These are phyloP conservation scores for Psix sp. DNA, from an alignment of 1,140 invertebrate species.

Conservation along the genomic window DNA sequence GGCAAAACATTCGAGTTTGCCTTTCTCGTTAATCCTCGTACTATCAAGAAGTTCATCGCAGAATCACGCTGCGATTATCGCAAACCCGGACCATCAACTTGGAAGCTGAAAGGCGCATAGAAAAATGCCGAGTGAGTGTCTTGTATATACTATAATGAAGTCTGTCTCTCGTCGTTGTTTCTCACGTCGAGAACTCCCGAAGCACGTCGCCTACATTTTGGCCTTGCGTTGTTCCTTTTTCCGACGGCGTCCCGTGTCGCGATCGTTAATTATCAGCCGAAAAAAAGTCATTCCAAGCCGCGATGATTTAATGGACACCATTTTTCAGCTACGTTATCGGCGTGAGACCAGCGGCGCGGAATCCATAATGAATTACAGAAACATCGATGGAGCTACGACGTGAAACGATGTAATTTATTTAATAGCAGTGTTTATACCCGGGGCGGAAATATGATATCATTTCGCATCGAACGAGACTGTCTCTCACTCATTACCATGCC, in stretches of 20 bases:
- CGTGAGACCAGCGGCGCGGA: slow-evolving; percentile 47
- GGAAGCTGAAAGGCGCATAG: slow-evolving; percentile 35
- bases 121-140: slow-evolving; percentile 33
- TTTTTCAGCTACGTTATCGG: slow-evolving; percentile 57
- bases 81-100: slow-evolving; percentile 44
- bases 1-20: slow-evolving; percentile 41
- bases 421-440: slow-evolving; percentile 47
- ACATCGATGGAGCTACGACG: slow-evolving; percentile 43
- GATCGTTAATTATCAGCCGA: slow-evolving; percentile 47
- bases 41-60: slow-evolving; percentile 51
- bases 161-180: slow-evolving; percentile 45
- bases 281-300: slow-evolving; percentile 17
- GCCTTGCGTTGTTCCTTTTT: slow-evolving; percentile 31
- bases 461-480: slow-evolving; percentile 47
- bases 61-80: slow-evolving; percentile 55
- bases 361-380: slow-evolving; percentile 57
- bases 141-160: slow-evolving; percentile 35
- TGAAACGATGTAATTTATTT: slow-evolving; percentile 59
- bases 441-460: slow-evolving; percentile 58
- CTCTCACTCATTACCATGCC: slow-evolving; percentile 48
- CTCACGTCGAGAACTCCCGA: slow-evolving; percentile 32
- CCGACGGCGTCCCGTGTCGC: slow-evolving; percentile 35
- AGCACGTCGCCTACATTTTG: slow-evolving; percentile 46
- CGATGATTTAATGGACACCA: slow-evolving; percentile 52
- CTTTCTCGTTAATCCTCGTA: slow-evolving; percentile 42